Percentiles rank a stretch among this genome's conserved stretches.
Evolutionary conservation across 2,113 vertebrate genomes (phyloP).

Genomic region (Etheostoma spectabile): DNA sequence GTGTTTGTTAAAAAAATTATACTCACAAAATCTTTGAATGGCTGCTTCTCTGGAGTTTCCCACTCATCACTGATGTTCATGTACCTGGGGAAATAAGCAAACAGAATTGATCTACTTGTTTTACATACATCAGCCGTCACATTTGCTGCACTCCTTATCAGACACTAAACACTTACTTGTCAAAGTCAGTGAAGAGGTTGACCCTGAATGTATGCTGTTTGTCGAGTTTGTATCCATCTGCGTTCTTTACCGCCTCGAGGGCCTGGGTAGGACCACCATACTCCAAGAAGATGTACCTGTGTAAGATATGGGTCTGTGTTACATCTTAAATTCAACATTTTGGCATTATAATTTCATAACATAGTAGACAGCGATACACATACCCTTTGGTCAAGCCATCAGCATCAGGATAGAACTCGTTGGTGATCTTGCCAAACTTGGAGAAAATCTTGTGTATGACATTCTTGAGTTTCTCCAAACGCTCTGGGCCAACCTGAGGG

Average conservation of each 20-base stretch:
- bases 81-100: constrained; percentile 80
- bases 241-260: constrained; percentile 94
- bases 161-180: constrained; percentile 88
- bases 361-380: neutral
- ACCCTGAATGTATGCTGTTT: constrained; percentile 98
- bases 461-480: constrained; percentile 96
- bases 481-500: constrained; percentile 95
- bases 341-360: neutral
- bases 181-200: constrained; percentile 98
- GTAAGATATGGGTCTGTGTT: neutral
- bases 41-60: constrained; percentile 97
- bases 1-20: neutral
- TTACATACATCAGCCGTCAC: neutral
- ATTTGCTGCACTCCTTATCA: neutral
- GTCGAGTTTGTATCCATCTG: constrained; percentile 98
- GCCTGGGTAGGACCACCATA: constrained; percentile 93
- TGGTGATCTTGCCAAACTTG: constrained; percentile 97
- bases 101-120: neutral
- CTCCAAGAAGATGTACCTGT: constrained; percentile 94
- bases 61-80: constrained; percentile 98
- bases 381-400: constrained; percentile 97
- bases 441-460: constrained; percentile 99
- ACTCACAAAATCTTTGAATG: constrained; percentile 98
- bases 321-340: neutral
- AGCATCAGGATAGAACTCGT: constrained; percentile 94